Conservation (phyloP, 2,797 vertebrate genomes). For the Pempheris klunzingeri region DNA sequence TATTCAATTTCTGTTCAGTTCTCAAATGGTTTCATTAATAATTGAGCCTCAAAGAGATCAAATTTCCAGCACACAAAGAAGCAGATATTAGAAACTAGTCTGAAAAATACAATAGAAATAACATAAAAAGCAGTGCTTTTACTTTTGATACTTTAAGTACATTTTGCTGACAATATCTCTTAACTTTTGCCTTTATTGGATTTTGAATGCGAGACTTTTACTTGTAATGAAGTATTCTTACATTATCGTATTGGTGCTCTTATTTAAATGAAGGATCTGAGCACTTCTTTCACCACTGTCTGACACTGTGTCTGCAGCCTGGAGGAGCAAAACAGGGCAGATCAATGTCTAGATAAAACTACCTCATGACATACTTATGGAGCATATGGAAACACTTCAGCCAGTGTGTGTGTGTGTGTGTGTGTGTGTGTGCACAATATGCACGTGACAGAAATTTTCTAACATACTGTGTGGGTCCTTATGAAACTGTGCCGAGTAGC, state of each 20-base stretch:
- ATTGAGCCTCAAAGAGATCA: neutral
- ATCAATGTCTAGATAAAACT: constrained; percentile 56
- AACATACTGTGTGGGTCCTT: constrained; percentile 10
- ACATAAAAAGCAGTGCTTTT: too few species aligned
- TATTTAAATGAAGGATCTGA: neutral
- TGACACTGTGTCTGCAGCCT: constrained; percentile 23
- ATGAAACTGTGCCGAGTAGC: constrained; percentile 10
- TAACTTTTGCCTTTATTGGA: neutral
- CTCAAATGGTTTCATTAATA: neutral
- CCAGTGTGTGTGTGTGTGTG: constrained; percentile 18
- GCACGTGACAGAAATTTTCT: constrained; percentile 12
- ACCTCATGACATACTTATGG: constrained; percentile 49
- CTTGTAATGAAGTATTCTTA: neutral
- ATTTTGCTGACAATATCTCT: too few species aligned
- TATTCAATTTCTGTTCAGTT: neutral
- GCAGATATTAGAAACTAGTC: neutral
- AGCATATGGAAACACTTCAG: constrained; percentile 57
- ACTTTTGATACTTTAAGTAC: neutral
- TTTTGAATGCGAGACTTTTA: neutral
- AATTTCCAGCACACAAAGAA: neutral
- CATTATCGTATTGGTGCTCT: neutral
- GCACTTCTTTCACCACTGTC: neutral
- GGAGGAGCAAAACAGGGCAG: constrained; percentile 40
- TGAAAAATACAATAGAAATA: too few species aligned
- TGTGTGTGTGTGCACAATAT: neutral